Base-by-base conservation (phyloP, 1,140 invertebrate species). In the Harlomillsia oculata region DNA sequence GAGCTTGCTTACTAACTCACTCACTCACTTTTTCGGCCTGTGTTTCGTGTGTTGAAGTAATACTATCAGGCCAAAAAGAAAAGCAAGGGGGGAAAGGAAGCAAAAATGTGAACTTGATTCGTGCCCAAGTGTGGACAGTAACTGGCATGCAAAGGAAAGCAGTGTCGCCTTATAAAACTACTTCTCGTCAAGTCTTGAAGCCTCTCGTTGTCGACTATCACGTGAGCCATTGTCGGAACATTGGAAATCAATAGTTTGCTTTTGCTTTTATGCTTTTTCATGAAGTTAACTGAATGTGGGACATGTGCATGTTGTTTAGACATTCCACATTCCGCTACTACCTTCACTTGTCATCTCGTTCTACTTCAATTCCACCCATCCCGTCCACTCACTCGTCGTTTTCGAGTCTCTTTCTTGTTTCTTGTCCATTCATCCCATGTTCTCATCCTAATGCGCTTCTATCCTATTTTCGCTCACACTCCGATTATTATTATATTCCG, bases 231-330 rank as follows among this genome's bases (percentile, higher is more conserved):
- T 21, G 32, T 30, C 23, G 28, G 34, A 14, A 25, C 48, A 58
- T 58, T 58, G 56, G 56, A 58, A 58, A 58, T 58, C 56, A 58
- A 58, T 58, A 58, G n/a, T 52, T 11, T 56, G 21, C 41, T 54
- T 54, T 54, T 30, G 37, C 34, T 32, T 25, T 30, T 25, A 41
- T n/a, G 32, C 32, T 34, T 34, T 34, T 34, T 34, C n/a, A 34
- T 9, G 32, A 34, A 8, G 32, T 34, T n/a, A 34, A n/a, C 8
- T 34, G 32, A 34, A 34, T 9, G 32, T n/a, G 8, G n/a, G n/a
- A n/a, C n/a, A n/a, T n/a, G n/a, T n/a, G n/a, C n/a, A n/a, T n/a
- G n/a, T n/a, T n/a, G n/a, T n/a, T n/a, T n/a, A n/a, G 32, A 34
- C n/a, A n/a, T 34, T 34, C 32, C 32, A 34, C 32, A 9, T 34